phyloP scores from a whole-genome alignment of 2,797 vertebrate species.

The Rachycentron canadum region DNA sequence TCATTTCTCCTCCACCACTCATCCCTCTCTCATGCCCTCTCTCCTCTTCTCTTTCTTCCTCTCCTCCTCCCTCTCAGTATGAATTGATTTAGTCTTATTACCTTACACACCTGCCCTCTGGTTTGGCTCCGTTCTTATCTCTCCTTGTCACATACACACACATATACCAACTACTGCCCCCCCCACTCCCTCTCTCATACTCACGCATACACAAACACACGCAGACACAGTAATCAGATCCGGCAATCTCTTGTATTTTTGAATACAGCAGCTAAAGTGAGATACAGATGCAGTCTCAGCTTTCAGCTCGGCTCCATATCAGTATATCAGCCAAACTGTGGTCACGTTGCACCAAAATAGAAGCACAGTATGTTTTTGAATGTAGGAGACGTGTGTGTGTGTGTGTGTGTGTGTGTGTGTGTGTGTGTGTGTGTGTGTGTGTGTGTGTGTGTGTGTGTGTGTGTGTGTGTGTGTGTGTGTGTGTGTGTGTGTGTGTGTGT shows the following conservation, averaged over 20 bases:
- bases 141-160: slow-evolving; percentile 54
- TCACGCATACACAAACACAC: slow-evolving; percentile 47
- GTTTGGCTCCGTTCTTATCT: slow-evolving; percentile 70
- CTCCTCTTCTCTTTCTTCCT: slow-evolving; percentile 33
- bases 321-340: slow-evolving; percentile 66
- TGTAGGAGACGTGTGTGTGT: slow-evolving; percentile 43
- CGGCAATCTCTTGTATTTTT: slow-evolving; percentile 74
- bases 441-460: neutral
- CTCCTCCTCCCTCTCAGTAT: slow-evolving; percentile 52
- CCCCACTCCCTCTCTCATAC: slow-evolving; percentile 28
- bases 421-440: slow-evolving; percentile 9
- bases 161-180: slow-evolving; percentile 12
- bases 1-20: slow-evolving; percentile 60
- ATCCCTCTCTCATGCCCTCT: slow-evolving; percentile 53
- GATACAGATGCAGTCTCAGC: slow-evolving; percentile 66
- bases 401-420: neutral
- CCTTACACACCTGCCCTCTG: slow-evolving; percentile 77
- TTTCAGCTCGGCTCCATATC: slow-evolving; percentile 68
- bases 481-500: slow-evolving; percentile 18
- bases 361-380: slow-evolving; percentile 58
- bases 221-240: slow-evolving; percentile 72
- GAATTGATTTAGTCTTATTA: slow-evolving; percentile 81
- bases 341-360: slow-evolving; percentile 67
- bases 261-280: slow-evolving; percentile 69
- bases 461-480: neutral